These are phyloP conservation scores for Zaprionus bogoriensis DNA, from an alignment of 2,888 invertebrate genomes.

Conservation along the genomic window DNA sequence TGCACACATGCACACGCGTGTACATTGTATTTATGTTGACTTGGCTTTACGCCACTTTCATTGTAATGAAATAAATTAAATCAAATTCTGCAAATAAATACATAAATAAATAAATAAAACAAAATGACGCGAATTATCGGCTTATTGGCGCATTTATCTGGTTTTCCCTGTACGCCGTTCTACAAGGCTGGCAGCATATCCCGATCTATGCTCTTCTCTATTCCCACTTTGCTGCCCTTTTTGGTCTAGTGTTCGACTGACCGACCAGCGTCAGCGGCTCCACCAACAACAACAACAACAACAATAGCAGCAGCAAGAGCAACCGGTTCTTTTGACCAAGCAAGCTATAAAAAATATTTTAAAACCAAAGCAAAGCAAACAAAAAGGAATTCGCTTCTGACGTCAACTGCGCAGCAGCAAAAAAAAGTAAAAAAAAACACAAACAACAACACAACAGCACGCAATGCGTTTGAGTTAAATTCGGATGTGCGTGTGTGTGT, in stretches of 20 bases:
- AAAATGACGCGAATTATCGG: neutral
- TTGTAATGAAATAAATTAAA: neutral
- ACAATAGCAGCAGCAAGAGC: slow-evolving; percentile 36
- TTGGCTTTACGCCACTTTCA: slow-evolving; percentile 10
- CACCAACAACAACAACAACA: slow-evolving; percentile 21
- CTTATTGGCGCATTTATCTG: no score
- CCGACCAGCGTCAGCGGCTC: slow-evolving; percentile 43
- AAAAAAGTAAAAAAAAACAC: no score
- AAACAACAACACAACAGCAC: slow-evolving; percentile 32
- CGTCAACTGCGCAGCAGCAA: slow-evolving; percentile 67
- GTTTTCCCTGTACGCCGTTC: neutral
- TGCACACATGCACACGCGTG: neutral
- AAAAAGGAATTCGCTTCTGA: slow-evolving; percentile 55
- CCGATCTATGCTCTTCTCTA: slow-evolving; percentile 3
- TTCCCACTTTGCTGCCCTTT: slow-evolving; percentile 5
- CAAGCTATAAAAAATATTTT: slow-evolving; percentile 51
- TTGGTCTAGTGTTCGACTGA: slow-evolving; percentile 34
- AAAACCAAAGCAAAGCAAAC: slow-evolving; percentile 27
- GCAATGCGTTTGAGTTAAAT: slow-evolving; percentile 32
- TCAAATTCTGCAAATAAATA: neutral
- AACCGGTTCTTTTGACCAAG: slow-evolving; percentile 71
- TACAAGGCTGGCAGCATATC: slow-evolving; percentile 21
- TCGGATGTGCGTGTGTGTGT: slow-evolving; percentile 18
- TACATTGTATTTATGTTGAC: neutral
- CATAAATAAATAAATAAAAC: neutral